Evolutionary conservation across 2,888 invertebrate genomes (phyloP).

Genomic region (Diabrotica balteata): DNA sequence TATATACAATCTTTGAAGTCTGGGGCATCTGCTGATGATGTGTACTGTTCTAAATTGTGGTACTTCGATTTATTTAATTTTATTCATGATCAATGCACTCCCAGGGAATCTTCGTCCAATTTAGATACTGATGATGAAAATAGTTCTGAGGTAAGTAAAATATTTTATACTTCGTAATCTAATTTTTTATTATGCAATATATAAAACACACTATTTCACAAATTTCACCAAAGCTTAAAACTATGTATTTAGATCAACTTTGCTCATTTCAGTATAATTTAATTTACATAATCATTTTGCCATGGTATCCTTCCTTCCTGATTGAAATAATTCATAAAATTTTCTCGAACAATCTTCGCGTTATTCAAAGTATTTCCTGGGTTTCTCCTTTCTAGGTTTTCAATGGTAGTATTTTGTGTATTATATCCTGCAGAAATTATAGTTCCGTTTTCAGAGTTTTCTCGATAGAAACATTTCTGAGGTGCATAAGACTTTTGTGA

Average conservation of each 20-base stretch:
- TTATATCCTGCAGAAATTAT: neutral
- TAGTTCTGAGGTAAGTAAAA: too few species aligned
- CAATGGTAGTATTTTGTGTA: neutral
- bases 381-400: conserved; percentile 3
- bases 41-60: neutral
- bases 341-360: neutral
- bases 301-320: too few species aligned
- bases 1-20: neutral
- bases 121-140: neutral
- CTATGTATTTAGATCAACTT: neutral
- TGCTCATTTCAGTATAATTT: neutral
- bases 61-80: conserved; percentile 12
- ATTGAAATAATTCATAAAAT: neutral
- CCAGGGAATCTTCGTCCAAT: neutral
- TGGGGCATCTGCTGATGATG: too few species aligned
- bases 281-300: too few species aligned
- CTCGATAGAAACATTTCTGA: neutral
- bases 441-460: neutral
- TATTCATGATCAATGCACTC: neutral
- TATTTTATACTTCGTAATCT: too few species aligned
- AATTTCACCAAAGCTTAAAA: neutral
- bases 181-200: neutral
- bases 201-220: neutral
- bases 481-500: neutral
- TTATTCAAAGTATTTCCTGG: neutral